These are phyloP conservation scores for Acanthoscelides obtectus DNA, from an alignment of 2,888 invertebrate genomes.

Conservation along the genomic window DNA sequence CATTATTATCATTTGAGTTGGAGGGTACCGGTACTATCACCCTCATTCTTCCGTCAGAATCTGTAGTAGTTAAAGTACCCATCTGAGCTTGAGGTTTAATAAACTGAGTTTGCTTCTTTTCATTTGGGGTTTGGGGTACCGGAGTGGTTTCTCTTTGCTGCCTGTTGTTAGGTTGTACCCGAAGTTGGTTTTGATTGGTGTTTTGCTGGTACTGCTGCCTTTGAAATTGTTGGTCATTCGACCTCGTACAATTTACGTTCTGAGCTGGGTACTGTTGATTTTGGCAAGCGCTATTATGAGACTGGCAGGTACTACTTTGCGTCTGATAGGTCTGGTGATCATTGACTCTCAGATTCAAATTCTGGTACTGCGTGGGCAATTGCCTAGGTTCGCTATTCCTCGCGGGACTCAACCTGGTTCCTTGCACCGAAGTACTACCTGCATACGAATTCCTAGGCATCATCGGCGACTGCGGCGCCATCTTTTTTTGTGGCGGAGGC, in stretches of 20 bases:
- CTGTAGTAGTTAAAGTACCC: conserved; percentile 58
- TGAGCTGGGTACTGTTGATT: background rate
- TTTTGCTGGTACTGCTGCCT: conserved; percentile 19
- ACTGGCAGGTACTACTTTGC: conserved; percentile 17
- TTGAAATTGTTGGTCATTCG: background rate
- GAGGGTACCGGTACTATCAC: conserved; percentile 58
- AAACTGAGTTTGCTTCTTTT: conserved; percentile 46
- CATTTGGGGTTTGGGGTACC: conserved; percentile 16
- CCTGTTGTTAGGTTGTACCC: conserved; percentile 18
- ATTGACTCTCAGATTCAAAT: background rate
- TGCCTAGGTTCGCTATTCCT: conserved; percentile 37
- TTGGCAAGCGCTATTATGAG: conserved; percentile 3
- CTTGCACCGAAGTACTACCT: conserved; percentile 34
- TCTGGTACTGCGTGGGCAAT: conserved; percentile 36
- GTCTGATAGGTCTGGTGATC: background rate
- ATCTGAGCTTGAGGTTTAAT: conserved; percentile 65
- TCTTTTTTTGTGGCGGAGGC: conserved; percentile 43
- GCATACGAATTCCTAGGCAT: conserved; percentile 39
- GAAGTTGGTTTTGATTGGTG: conserved; percentile 10
- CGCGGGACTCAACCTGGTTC: conserved; percentile 31
- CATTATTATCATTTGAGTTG: conserved; percentile 30
- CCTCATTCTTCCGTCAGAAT: conserved; percentile 57
- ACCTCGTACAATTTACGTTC: background rate
- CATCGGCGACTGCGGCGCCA: conserved; percentile 36
- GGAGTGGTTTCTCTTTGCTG: conserved; percentile 15